Evolutionary conservation across 2,113 vertebrate species (phyloP).

Genomic region (Megalops atlanticus): DNA sequence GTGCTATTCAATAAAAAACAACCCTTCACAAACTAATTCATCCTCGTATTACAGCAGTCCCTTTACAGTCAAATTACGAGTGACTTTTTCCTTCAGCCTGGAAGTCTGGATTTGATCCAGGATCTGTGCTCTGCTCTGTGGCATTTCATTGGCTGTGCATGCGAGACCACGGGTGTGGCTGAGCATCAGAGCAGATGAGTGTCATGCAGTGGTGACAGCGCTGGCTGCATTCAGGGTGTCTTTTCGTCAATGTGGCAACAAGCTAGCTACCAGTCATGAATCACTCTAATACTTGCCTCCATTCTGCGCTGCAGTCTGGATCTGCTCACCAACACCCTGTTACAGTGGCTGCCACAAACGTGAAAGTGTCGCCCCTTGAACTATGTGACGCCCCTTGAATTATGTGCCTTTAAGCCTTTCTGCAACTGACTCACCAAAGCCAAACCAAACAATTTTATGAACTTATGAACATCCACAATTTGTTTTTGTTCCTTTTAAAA

Average conservation of each 20-base stretch:
- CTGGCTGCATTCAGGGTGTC: constrained; percentile 3
- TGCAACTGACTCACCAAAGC: too few species aligned
- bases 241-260: constrained; percentile 41
- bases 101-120: too few species aligned
- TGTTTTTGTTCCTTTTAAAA: too few species aligned
- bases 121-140: not conserved
- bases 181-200: not conserved
- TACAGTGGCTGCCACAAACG: not conserved
- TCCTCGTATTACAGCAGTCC: not conserved
- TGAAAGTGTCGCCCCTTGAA: not conserved
- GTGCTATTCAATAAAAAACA: not conserved
- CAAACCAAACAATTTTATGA: too few species aligned
- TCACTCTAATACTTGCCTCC: not conserved
- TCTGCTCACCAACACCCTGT: not conserved
- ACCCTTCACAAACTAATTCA: not conserved
- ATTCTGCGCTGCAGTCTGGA: not conserved
- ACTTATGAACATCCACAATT: too few species aligned
- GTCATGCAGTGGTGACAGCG: constrained; percentile 5
- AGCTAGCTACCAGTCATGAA: constrained; percentile 34
- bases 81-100: not conserved
- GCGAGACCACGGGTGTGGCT: too few species aligned
- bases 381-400: too few species aligned
- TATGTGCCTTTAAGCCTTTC: too few species aligned
- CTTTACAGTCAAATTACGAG: too few species aligned
- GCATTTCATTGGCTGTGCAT: not conserved